Evolutionary conservation across 2,888 invertebrate genomes (phyloP).

Genomic region (Argyresthia goedartella): DNA sequence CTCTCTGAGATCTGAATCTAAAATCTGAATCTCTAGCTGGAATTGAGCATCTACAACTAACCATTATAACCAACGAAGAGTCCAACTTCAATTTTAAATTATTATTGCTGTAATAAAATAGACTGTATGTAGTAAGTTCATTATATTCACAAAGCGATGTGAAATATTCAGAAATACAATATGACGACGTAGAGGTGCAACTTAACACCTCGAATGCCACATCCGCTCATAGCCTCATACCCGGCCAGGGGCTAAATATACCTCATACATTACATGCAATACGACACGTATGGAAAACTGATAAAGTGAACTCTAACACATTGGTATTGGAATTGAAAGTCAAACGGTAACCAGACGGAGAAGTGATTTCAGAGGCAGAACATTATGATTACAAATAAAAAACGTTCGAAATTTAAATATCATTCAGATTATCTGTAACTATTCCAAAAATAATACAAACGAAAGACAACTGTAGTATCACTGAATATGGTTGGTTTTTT

Average conservation of each 20-base stretch:
- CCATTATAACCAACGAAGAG: too few relatives aligned
- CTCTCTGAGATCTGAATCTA: too few relatives aligned
- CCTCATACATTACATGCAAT: conserved; percentile 35
- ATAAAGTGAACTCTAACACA: background rate
- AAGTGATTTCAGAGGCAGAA: conserved; percentile 33
- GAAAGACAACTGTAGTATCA: background rate
- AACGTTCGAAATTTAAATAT: conserved; percentile 39
- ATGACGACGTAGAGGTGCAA: conserved; percentile 18
- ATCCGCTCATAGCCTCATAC: conserved; percentile 35
- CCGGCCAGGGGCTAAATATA: conserved; percentile 30
- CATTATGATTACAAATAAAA: conserved; percentile 34
- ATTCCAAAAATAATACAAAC: conserved; percentile 11
- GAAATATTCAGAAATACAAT: too few relatives aligned
- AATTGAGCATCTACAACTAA: too few relatives aligned
- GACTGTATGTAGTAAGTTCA: too few relatives aligned
- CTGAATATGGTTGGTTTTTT: conserved; percentile 11
- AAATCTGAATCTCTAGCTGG: too few relatives aligned
- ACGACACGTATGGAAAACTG: conserved; percentile 28
- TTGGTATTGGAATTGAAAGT: background rate
- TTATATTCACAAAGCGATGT: too few relatives aligned
- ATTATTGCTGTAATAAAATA: too few relatives aligned
- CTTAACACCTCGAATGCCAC: conserved; percentile 35
- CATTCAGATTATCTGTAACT: conserved; percentile 28
- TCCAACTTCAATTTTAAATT: too few relatives aligned
- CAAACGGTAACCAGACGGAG: conserved; percentile 9